Evolutionary conservation across 2,888 invertebrate species (phyloP).

Genomic region (Girardia tigrina): DNA sequence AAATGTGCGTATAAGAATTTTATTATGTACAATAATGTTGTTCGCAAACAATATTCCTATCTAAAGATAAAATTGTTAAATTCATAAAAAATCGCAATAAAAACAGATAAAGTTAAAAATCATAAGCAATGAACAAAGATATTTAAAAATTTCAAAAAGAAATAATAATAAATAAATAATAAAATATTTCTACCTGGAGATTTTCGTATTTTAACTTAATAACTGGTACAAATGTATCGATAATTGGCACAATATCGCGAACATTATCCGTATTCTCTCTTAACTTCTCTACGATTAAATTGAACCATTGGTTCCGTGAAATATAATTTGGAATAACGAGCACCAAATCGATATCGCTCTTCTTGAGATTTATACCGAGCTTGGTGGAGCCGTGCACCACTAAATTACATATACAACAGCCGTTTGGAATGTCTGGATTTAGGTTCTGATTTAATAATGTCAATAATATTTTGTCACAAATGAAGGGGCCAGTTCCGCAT

Average conservation of each 20-base stretch:
- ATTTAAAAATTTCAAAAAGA: no score
- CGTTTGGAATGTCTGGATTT: not conserved
- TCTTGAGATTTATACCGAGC: not conserved
- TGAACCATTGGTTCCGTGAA: not conserved
- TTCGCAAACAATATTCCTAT: no score
- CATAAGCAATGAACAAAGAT: no score
- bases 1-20: no score
- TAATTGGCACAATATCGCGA: not conserved
- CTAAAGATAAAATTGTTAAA: no score
- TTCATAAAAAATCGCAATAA: no score
- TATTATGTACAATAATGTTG: no score
- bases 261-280: not conserved
- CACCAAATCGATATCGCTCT: not conserved
- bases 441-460: not conserved
- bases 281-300: not conserved
- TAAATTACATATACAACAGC: not conserved
- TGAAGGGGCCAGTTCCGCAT: no score
- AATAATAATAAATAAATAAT: no score
- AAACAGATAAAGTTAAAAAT: no score
- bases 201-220: not conserved
- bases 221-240: slow-evolving; percentile 14
- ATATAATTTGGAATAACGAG: not conserved
- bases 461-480: no score
- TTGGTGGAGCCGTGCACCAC: not conserved
- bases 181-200: no score